Conservation (phyloP, 2,888 invertebrate species). For the Marronus borbonicus region DNA sequence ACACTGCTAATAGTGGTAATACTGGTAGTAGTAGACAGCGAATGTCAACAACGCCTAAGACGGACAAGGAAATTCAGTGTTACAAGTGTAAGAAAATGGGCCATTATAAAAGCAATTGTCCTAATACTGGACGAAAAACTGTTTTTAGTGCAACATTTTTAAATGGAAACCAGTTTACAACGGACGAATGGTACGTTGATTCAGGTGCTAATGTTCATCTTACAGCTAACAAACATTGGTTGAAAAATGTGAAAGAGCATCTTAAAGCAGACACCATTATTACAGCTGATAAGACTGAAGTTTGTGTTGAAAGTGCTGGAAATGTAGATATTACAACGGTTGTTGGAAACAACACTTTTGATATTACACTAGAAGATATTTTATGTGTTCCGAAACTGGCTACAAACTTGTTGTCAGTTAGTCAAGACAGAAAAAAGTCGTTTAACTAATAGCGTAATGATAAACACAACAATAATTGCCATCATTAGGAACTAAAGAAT, state of each 20-base stretch:
- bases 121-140: neutral
- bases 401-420: too few species aligned
- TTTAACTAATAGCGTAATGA: too few species aligned
- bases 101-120: too few species aligned
- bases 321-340: constrained; percentile 8
- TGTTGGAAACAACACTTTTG: neutral
- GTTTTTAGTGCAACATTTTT: constrained; percentile 58
- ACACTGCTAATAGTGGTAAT: too few species aligned
- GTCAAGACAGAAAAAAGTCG: too few species aligned
- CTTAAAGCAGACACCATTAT: constrained; percentile 38
- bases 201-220: constrained; percentile 56
- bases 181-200: constrained; percentile 56
- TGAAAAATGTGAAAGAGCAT: constrained; percentile 21
- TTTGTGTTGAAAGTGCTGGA: constrained; percentile 19
- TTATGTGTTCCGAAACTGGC: too few species aligned
- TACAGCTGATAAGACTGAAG: constrained; percentile 30
- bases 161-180: constrained; percentile 51
- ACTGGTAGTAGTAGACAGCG: too few species aligned
- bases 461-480: too few species aligned
- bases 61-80: too few species aligned
- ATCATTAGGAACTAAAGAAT: too few species aligned
- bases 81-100: too few species aligned
- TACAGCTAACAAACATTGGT: constrained; percentile 48
- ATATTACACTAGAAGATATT: neutral
- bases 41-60: too few species aligned